Evolutionary conservation across 2,888 invertebrate genomes (phyloP).

Genomic region (Lasioglossum oenotherae): DNA sequence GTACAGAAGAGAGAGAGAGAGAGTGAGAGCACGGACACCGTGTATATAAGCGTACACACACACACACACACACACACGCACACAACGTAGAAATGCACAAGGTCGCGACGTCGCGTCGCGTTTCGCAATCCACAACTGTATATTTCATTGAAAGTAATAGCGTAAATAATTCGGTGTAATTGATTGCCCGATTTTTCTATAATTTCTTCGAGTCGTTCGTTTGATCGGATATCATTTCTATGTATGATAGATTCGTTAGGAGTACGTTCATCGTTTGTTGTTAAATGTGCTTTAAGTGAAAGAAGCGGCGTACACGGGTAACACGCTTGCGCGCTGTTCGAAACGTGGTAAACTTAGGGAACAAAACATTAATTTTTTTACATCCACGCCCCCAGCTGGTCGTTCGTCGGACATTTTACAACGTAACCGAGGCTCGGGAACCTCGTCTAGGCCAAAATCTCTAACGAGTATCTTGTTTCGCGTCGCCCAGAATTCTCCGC

Average conservation of each 20-base stretch:
- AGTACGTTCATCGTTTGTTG: not conserved
- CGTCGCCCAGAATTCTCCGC: conserved; percentile 10
- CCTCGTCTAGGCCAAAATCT: conserved; percentile 26
- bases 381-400: conserved; percentile 39
- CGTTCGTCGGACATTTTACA: conserved; percentile 4
- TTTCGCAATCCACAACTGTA: not conserved
- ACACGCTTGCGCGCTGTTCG: conserved; percentile 27
- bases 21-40: conserved; percentile 14
- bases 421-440: conserved; percentile 19
- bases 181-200: not conserved
- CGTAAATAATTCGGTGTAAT: not conserved
- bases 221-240: not conserved
- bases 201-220: not conserved
- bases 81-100: conserved; percentile 9
- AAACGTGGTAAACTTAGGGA: conserved; percentile 45
- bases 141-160: conserved; percentile 30
- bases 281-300: conserved; percentile 27
- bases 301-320: conserved; percentile 9
- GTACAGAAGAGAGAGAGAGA: conserved; percentile 11
- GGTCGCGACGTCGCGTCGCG: not conserved
- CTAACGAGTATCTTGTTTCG: conserved; percentile 5
- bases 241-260: conserved; percentile 5
- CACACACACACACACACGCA: conserved; percentile 22
- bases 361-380: conserved; percentile 58
- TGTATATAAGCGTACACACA: conserved; percentile 10